Evolutionary conservation across 2,113 vertebrate species (phyloP).

Genomic region (Corythornis cristatus): DNA sequence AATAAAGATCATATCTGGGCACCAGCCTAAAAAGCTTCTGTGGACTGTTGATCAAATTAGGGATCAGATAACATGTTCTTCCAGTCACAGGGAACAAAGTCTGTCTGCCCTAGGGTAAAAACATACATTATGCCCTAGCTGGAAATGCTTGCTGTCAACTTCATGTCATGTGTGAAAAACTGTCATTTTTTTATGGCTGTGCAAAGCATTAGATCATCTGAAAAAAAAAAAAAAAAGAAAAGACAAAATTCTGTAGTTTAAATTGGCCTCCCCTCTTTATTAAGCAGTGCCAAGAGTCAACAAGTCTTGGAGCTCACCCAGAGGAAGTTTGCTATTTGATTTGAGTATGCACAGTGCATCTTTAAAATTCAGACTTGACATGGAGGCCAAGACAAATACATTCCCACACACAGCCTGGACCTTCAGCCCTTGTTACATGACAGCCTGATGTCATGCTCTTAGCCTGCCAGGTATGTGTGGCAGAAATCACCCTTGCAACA

Average conservation of each 20-base stretch:
- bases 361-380: not conserved
- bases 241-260: not conserved
- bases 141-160: not conserved
- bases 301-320: not conserved
- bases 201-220: not conserved
- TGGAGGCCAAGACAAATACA: not conserved
- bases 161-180: not conserved
- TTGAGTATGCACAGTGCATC: not conserved
- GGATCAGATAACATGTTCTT: not conserved
- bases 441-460: not conserved
- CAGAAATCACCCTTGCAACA: not conserved
- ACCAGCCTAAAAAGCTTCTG: not conserved
- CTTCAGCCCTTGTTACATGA: not conserved
- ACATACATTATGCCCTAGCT: not conserved
- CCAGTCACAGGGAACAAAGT: not conserved
- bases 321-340: not conserved
- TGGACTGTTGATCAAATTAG: conserved; percentile 26
- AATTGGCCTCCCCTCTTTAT: not conserved
- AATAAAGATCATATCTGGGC: conserved; percentile 25
- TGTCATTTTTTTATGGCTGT: not conserved
- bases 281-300: not conserved
- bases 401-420: not conserved
- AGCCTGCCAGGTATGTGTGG: not conserved
- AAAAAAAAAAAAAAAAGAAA: not conserved
- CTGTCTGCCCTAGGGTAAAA: conserved; percentile 17